Evolutionary conservation across 2,797 vertebrate genomes (phyloP), one percentile per base, ranked within the genome.

Genomic region (Discoglossus pictus): DNA sequence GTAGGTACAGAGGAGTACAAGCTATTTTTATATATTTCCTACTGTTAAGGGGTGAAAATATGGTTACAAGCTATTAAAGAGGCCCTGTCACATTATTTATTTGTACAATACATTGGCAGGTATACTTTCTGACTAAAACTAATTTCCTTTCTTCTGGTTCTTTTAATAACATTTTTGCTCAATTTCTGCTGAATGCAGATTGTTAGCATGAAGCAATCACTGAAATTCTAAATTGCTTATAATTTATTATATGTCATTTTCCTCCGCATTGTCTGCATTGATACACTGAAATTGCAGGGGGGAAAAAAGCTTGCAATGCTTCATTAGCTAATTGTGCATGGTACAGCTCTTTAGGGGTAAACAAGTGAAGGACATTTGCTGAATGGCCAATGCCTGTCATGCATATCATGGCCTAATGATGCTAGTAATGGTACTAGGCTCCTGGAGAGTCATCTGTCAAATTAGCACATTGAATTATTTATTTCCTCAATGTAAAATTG

Each of bases 401-500:
- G 74, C 81, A 81, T 83, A 88, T 87, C 88, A 88, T 81, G 82
- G 87, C 79, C 83, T 90, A 89, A 90, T 90, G 88, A 88, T 81
- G 84, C 84, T 80, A 73, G 81, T 87, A 89, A 89, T 90, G 87
- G 88, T 76, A 80, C 84, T 80, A 82, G 82, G 81, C 81, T 88
- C 86, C 88, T 71, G 83, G 86, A 88, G 86, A 89, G 85, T 91
- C 87, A 87, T 90, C 85, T 90, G 89, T 89, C 89, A 90, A 89
- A 90, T 90, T 90, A 90, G 83, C 85, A 84, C 88, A 79, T 82
- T 91, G 87, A 90, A 91, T 91, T 89, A 91, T 90, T 91, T 91
- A 91, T 89, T 86, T 82, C 83, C 73, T 86, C 72, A 63, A 78
- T 84, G 80, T 84, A 86, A 88, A 88, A 87, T 83, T 78, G 78